Conservation (phyloP, 2,888 invertebrate species). For the Tenthredo livida region DNA sequence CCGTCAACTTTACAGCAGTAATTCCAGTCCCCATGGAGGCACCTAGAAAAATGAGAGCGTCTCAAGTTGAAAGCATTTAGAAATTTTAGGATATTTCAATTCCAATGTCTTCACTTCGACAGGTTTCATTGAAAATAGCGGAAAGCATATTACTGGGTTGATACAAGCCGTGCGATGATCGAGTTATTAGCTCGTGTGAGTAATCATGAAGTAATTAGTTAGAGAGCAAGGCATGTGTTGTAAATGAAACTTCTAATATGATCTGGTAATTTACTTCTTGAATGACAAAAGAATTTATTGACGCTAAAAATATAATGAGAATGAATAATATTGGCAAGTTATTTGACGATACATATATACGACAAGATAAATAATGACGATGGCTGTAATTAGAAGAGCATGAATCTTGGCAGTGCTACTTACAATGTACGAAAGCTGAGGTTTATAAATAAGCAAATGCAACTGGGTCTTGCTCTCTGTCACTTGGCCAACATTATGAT, state of each 20-base stretch:
- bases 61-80: not conserved
- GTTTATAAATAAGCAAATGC: slow-evolving; percentile 30
- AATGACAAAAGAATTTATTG: not conserved
- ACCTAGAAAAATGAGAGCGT: slow-evolving; percentile 81
- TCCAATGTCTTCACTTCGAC: slow-evolving; percentile 60
- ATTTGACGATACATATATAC: not conserved
- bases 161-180: not conserved
- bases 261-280: not conserved
- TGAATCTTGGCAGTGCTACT: not conserved
- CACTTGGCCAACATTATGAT: slow-evolving; percentile 21
- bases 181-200: not conserved
- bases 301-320: not conserved
- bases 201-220: not conserved
- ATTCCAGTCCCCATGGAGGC: slow-evolving; percentile 97
- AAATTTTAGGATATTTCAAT: slow-evolving; percentile 59
- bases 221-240: not conserved
- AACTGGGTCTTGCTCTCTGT: slow-evolving; percentile 40
- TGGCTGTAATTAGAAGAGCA: slow-evolving; percentile 9
- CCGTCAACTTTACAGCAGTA: slow-evolving; percentile 98
- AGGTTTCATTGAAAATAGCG: slow-evolving; percentile 57
- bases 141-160: not conserved
- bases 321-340: not conserved
- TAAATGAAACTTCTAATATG: not conserved
- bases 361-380: not conserved
- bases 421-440: not conserved